Base-by-base conservation (phyloP, 2,888 invertebrate genomes). In the Oscheius onirici region DNA sequence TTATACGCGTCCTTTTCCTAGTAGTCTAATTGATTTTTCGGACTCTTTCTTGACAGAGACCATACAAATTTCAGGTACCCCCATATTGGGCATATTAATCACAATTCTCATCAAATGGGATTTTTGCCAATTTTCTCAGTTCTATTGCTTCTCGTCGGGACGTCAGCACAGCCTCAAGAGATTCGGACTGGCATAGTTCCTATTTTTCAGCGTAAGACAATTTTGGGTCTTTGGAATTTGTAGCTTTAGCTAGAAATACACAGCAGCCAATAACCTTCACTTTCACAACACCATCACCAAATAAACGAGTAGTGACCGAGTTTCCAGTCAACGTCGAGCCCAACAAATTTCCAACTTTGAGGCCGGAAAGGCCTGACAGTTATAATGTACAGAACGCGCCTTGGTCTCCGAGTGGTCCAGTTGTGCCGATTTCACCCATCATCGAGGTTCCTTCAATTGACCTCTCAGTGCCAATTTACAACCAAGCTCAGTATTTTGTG, bases 401-500 rank as follows among this genome's bases (percentile, higher is more conserved):
- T 15, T 58, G 58, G 58, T n/a, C n/a, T 17, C 41, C 52, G 13
- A 52, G 22, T 52, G 52, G 52, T 8, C 52, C 52, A 22, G 24
- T 52, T 22, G 52, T 8, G 24, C 20, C 52, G 22, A 52, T 52
- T 52, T 52, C 52, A 5, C 52, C 58, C 13, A 34, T 63, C 8
- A n/a, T 63, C 3, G 49, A 46, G 11, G 24, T 46, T 1, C 49
- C 63, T 26, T 46, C 46, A 15, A 49, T 63, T n/a, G 63, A 63
- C 28, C 46, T 63, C 26, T 41, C 52, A 20, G 34, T 51, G 52
- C 66, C 66, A 8, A 66, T 66, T 66, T 52, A 52, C n/a, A 66
- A 66, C 26, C 66, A 66, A 24, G 66, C 54, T 20, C 66, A 66
- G 15, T 66, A 66, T 66, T 66, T 54, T 54, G 66, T 66, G 41